A percentile compares a stretch with the other conserved stretches of the same genome.
Evolutionary conservation across 2,797 vertebrate genomes (phyloP).

Genomic region (Ambastaia sidthimunki): DNA sequence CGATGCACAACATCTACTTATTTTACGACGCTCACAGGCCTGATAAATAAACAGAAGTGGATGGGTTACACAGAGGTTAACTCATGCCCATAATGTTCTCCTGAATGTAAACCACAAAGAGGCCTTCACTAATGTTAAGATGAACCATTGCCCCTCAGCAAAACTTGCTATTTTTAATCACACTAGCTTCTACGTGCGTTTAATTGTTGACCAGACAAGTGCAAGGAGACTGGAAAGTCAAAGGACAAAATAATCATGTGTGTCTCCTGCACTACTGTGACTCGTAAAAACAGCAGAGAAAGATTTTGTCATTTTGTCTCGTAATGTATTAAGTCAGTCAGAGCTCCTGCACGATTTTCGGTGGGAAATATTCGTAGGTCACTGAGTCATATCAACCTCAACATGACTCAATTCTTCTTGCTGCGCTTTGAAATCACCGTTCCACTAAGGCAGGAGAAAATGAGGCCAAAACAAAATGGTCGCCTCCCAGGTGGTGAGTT

Average conservation of each 20-base stretch:
- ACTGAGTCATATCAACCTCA: constrained; percentile 42
- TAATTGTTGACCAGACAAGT: constrained; percentile 5
- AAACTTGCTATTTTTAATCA: constrained; percentile 41
- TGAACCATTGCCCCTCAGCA: constrained; percentile 27
- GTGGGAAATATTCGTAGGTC: constrained; percentile 23
- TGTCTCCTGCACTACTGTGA: background rate
- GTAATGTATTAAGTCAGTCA: constrained; percentile 30
- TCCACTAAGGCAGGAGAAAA: constrained; percentile 34
- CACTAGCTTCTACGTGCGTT: constrained; percentile 37
- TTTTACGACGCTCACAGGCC: constrained; percentile 31
- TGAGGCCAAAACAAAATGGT: constrained; percentile 41
- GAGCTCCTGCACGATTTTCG: constrained; percentile 23
- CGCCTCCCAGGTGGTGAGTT: constrained; percentile 17
- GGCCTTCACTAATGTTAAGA: constrained; percentile 31
- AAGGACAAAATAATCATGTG: constrained; percentile 17
- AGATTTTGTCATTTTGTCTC: constrained; percentile 8
- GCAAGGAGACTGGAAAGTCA: constrained; percentile 2
- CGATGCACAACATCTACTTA: constrained; percentile 27
- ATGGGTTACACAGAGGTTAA: constrained; percentile 44
- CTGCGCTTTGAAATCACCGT: constrained; percentile 39
- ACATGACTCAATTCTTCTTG: constrained; percentile 31
- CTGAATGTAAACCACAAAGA: constrained; percentile 30
- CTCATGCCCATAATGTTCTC: constrained; percentile 9
- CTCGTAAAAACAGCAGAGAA: constrained; percentile 1
- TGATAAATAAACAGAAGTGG: constrained; percentile 36